Conservation (phyloP, 2,797 vertebrate species). For the Gymnopithys bicolor region DNA sequence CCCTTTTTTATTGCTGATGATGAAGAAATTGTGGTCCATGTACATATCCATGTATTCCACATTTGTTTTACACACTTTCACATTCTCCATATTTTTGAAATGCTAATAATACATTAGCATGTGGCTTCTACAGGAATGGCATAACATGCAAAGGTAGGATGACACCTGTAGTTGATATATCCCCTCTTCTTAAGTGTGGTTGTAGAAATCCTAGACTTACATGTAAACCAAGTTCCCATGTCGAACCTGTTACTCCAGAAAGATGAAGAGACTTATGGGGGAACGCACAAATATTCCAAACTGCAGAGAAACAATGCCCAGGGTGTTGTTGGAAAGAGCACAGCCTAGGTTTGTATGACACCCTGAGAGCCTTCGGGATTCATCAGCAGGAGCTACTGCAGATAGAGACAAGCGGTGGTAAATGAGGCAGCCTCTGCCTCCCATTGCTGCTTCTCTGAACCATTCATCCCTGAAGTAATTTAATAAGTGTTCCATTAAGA, state of each 20-base stretch:
- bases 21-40: background rate
- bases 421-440: background rate
- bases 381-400: background rate
- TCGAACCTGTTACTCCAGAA: background rate
- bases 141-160: rapidly evolving
- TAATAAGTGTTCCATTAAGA: background rate
- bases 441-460: background rate
- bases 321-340: background rate
- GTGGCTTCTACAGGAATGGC: background rate
- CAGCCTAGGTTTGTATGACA: background rate
- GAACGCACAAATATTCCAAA: background rate
- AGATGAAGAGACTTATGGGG: background rate
- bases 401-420: background rate
- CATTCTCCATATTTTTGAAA: background rate
- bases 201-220: background rate
- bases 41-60: background rate
- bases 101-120: background rate
- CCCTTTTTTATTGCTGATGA: background rate
- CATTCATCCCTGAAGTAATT: background rate
- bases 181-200: background rate
- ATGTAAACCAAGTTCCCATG: background rate
- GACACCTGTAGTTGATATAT: background rate
- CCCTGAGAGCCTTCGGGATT: background rate
- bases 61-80: background rate
- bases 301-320: background rate